phyloP scores from a whole-genome alignment of 2,797 vertebrate species.

The Rhyacichthys aspro region DNA sequence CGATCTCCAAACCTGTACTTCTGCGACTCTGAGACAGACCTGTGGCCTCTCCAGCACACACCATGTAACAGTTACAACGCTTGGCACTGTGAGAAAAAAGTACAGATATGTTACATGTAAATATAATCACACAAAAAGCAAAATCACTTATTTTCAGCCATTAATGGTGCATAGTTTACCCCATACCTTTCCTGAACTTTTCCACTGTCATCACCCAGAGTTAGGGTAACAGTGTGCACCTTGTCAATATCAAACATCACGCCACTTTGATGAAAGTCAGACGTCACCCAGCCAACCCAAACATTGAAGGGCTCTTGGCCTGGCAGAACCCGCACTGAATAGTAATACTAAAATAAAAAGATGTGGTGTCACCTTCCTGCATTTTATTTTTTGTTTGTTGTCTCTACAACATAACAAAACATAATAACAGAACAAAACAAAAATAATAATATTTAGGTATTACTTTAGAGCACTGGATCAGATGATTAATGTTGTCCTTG shows the following conservation, averaged over 20 bases:
- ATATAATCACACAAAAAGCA: background rate
- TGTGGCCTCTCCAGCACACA: slow-evolving; percentile 92
- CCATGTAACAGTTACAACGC: slow-evolving; percentile 94
- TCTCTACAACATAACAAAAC: background rate
- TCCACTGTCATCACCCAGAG: slow-evolving; percentile 92
- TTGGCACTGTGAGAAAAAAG: slow-evolving; percentile 82
- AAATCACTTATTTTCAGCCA: too few species aligned
- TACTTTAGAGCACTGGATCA: slow-evolving; percentile 91
- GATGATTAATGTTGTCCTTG: slow-evolving; percentile 85
- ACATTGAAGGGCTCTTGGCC: slow-evolving; percentile 92
- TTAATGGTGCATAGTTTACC: background rate
- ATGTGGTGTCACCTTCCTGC: slow-evolving; percentile 27
- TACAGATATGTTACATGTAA: background rate
- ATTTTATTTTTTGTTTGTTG: slow-evolving; percentile 21
- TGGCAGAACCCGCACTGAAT: slow-evolving; percentile 91
- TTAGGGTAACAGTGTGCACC: slow-evolving; percentile 89
- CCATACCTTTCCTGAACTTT: slow-evolving; percentile 94
- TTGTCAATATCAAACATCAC: slow-evolving; percentile 85
- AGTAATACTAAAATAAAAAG: slow-evolving; percentile 86
- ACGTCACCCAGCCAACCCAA: slow-evolving; percentile 97
- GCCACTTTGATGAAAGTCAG: slow-evolving; percentile 88
- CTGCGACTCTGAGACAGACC: slow-evolving; percentile 89
- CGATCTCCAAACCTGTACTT: slow-evolving; percentile 89
- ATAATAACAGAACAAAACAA: too few species aligned
- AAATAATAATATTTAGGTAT: background rate